Percentiles rank a stretch among this genome's conserved stretches.
Conservation (phyloP, 2,888 invertebrate species). For the Spisula subtruncata region DNA sequence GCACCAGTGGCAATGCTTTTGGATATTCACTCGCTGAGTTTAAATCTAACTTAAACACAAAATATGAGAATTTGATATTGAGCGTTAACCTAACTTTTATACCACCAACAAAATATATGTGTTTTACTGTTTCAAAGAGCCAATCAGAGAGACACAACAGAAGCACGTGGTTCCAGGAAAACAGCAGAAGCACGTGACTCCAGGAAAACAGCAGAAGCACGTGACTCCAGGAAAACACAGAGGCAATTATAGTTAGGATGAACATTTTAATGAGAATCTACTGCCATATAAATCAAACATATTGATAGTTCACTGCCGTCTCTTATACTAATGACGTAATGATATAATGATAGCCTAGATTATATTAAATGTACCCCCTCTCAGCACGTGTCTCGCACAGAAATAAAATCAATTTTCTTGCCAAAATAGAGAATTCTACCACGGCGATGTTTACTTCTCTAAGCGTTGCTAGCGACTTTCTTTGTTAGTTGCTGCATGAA, state of each 20-base stretch:
- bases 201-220: background rate
- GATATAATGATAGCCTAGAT: background rate
- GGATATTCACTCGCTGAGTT: too few species aligned
- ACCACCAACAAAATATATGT: too few species aligned
- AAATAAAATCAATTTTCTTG: conserved; percentile 5
- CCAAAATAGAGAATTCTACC: background rate
- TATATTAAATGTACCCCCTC: background rate
- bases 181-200: background rate
- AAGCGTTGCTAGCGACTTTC: too few species aligned
- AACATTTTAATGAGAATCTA: background rate
- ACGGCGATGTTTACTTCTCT: background rate
- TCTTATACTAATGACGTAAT: background rate
- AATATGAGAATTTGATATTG: too few species aligned
- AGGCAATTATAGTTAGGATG: background rate
- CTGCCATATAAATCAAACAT: background rate
- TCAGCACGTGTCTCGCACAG: background rate
- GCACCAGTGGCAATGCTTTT: too few species aligned
- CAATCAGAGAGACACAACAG: background rate
- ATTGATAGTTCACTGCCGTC: background rate
- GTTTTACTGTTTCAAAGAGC: too few species aligned
- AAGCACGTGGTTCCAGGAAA: background rate
- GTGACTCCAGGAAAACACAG: background rate
- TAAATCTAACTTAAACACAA: too few species aligned
- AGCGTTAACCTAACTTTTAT: too few species aligned
- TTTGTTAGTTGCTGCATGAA: too few species aligned